phyloP scores from a whole-genome alignment of 2,888 invertebrate genomes.

The Schizotus pectinicornis region DNA sequence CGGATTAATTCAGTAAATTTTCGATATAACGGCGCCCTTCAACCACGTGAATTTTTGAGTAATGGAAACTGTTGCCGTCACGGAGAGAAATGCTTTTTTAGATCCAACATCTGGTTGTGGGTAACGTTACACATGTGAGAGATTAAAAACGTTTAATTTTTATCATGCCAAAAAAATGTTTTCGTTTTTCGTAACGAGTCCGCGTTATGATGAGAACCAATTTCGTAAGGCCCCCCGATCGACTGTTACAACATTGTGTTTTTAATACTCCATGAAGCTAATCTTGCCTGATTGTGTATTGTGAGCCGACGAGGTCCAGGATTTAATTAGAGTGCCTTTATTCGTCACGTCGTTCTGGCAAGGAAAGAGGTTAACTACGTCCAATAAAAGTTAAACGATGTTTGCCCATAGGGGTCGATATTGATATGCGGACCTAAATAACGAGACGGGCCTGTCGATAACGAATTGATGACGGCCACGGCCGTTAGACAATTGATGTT shows the following conservation, averaged over 20 bases:
- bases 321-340: conserved; percentile 27
- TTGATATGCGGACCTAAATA: conserved; percentile 17
- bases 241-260: conserved; percentile 10
- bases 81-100: too few species aligned
- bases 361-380: conserved; percentile 24
- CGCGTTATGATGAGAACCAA: conserved; percentile 2
- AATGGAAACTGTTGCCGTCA: too few species aligned
- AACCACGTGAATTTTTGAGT: too few species aligned
- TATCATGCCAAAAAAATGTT: too few species aligned
- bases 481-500: conserved; percentile 1
- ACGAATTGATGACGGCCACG: conserved; percentile 5
- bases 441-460: background rate
- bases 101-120: too few species aligned
- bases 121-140: too few species aligned
- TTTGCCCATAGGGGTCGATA: conserved; percentile 22
- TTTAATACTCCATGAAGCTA: conserved; percentile 22
- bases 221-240: background rate
- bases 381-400: conserved; percentile 31
- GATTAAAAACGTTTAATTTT: too few species aligned
- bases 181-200: conserved; percentile 10
- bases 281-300: conserved; percentile 16
- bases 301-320: conserved; percentile 7
- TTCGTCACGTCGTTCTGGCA: conserved; percentile 17
- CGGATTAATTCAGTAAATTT: too few species aligned
- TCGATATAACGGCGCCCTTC: too few species aligned